A percentile compares a stretch with the other conserved stretches of the same genome.
Conservation (phyloP, 1,140 invertebrate genomes). For the Trichonephila inaurata region DNA sequence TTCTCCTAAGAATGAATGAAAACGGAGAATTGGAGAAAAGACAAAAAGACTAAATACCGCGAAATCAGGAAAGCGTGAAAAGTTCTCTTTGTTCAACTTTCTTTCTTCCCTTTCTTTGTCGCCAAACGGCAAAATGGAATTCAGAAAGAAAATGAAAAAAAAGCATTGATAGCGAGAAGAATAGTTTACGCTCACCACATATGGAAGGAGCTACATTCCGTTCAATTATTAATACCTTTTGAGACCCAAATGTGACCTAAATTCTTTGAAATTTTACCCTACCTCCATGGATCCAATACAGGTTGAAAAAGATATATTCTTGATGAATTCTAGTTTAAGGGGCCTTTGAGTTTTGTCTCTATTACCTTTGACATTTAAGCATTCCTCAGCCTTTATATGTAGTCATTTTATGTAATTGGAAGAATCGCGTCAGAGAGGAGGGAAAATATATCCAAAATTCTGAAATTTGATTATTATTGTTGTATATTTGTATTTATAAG, state of each 20-base stretch:
- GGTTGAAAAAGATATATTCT: no score
- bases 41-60: neutral
- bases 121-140: neutral
- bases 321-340: no score
- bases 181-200: neutral
- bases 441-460: no score
- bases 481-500: no score
- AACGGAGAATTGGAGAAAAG: neutral
- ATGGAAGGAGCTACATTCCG: neutral
- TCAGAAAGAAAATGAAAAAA: neutral
- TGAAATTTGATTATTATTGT: no score
- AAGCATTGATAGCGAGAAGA: neutral
- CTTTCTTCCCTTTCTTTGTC: neutral
- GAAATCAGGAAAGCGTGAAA: constrained; percentile 20
- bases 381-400: no score
- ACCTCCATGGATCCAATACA: neutral
- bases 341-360: no score
- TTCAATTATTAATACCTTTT: neutral
- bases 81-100: neutral
- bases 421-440: no score
- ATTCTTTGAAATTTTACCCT: neutral
- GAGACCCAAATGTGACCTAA: neutral
- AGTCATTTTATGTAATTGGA: no score
- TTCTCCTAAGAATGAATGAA: neutral
- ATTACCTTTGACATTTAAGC: no score